Conservation (phyloP, 2,888 invertebrate species). For the Caenorhabditis auriculariae region DNA sequence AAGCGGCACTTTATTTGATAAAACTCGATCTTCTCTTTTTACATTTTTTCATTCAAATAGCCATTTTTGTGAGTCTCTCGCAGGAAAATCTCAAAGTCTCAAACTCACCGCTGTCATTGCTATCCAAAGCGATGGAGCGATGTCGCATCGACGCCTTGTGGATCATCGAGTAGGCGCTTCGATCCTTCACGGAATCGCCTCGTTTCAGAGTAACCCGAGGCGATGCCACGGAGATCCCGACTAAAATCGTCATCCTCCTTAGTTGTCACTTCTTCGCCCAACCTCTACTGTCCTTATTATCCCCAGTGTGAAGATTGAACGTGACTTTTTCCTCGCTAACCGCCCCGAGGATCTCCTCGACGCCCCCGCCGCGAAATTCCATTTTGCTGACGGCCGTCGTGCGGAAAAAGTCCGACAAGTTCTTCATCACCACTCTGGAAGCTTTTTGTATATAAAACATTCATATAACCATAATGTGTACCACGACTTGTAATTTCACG, state of each 20-base stretch:
- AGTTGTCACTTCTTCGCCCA: slow-evolving; percentile 5
- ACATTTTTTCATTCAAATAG: not conserved
- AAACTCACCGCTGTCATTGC: slow-evolving; percentile 54
- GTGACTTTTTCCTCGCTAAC: slow-evolving; percentile 27
- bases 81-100: too few species aligned
- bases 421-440: slow-evolving; percentile 81
- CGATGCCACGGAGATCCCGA: slow-evolving; percentile 7
- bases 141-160: slow-evolving; percentile 61
- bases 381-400: slow-evolving; percentile 96
- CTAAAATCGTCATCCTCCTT: too few species aligned
- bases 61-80: too few species aligned
- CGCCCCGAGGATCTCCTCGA: slow-evolving; percentile 33
- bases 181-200: slow-evolving; percentile 54
- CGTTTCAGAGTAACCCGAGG: slow-evolving; percentile 31
- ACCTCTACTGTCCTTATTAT: slow-evolving; percentile 20
- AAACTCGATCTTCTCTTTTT: not conserved
- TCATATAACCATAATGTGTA: too few species aligned
- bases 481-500: too few species aligned
- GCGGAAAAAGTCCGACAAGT: slow-evolving; percentile 87
- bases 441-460: too few species aligned
- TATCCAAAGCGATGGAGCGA: slow-evolving; percentile 59
- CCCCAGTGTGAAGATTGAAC: slow-evolving; percentile 35
- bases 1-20: too few species aligned
- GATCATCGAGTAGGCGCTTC: slow-evolving; percentile 48
- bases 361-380: slow-evolving; percentile 68